These are phyloP conservation scores for Cephus nigrinus DNA, from an alignment of 2,888 invertebrate genomes.

Conservation along the genomic window DNA sequence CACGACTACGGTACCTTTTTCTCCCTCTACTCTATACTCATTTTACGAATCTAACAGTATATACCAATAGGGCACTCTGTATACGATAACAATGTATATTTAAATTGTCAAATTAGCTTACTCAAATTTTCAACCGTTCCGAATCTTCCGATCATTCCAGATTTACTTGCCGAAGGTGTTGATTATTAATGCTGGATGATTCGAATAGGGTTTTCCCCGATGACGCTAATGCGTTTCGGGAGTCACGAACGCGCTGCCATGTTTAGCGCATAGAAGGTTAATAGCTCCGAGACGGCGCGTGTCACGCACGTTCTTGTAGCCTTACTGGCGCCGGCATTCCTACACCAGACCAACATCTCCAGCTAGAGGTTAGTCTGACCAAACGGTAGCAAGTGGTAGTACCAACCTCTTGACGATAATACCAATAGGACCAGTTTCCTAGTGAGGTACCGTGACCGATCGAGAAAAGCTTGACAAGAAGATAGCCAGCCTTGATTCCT, in stretches of 20 bases:
- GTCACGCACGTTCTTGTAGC: background rate
- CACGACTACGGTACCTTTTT: constrained; percentile 20
- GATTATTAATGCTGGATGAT: background rate
- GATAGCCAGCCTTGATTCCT: constrained; percentile 9
- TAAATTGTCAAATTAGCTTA: background rate
- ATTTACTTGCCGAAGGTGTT: background rate
- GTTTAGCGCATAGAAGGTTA: background rate
- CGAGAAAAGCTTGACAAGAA: constrained; percentile 44
- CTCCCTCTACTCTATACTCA: background rate
- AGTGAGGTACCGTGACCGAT: constrained; percentile 44
- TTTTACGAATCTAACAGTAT: background rate
- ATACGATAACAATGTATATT: background rate
- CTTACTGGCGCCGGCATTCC: background rate
- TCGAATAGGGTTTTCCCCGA: background rate
- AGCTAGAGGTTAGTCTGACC: background rate
- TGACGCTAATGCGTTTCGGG: background rate
- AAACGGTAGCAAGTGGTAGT: background rate
- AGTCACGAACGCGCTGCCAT: background rate
- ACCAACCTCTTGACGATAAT: background rate
- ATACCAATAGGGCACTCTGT: background rate
- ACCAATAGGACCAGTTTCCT: constrained; percentile 45
- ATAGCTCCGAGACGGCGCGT: background rate
- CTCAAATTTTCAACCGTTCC: background rate
- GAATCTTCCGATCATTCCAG: background rate
- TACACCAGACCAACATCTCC: background rate